These are phyloP conservation scores for Ferdinandea cuprea DNA, from an alignment of 2,888 invertebrate species.

Conservation along the genomic window DNA sequence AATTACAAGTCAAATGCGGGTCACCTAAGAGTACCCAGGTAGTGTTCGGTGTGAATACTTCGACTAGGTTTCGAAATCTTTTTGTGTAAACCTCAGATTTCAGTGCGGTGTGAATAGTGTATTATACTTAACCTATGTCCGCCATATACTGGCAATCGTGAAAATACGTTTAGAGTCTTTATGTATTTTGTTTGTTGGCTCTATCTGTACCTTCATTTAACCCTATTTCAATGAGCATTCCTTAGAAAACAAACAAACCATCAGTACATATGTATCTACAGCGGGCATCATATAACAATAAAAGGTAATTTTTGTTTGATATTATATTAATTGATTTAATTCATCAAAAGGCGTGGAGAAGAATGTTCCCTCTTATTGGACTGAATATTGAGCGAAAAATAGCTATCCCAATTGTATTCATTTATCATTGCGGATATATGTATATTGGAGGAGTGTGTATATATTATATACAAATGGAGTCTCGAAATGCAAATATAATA, in stretches of 20 bases:
- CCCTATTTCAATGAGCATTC: constrained; percentile 20
- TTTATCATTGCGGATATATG: constrained; percentile 14
- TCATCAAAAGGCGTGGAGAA: constrained; percentile 29
- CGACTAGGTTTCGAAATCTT: too few species aligned
- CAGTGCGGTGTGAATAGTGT: too few species aligned
- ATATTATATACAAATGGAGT: too few species aligned
- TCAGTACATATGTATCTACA: constrained; percentile 20
- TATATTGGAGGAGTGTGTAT: not conserved
- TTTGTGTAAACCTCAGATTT: too few species aligned
- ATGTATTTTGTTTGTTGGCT: constrained; percentile 2
- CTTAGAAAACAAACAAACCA: constrained; percentile 51
- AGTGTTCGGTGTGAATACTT: too few species aligned
- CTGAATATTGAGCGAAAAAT: constrained; percentile 47
- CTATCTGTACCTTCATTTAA: constrained; percentile 8
- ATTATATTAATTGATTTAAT: constrained; percentile 57
- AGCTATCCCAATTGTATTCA: constrained; percentile 46
- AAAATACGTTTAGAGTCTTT: constrained; percentile 49
- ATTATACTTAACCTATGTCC: not conserved
- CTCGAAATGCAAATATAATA: too few species aligned
- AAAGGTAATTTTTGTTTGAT: constrained; percentile 47
- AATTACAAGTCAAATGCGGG: too few species aligned
- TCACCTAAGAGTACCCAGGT: too few species aligned
- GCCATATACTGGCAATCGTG: constrained; percentile 38
- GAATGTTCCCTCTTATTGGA: constrained; percentile 31
- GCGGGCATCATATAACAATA: constrained; percentile 27